Base-by-base conservation (phyloP, 2,888 invertebrate species). In the Sarcophaga variegata region DNA sequence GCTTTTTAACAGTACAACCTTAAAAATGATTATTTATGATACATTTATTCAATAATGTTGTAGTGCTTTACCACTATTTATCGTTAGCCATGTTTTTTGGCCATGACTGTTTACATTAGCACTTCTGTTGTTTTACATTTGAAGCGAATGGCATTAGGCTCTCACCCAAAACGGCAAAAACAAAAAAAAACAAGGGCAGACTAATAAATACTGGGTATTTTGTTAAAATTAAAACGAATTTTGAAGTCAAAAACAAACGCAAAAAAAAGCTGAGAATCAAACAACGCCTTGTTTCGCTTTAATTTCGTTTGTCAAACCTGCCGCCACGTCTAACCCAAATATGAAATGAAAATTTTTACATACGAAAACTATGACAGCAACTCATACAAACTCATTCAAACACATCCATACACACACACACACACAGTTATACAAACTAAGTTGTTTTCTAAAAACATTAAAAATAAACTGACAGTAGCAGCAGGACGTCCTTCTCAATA, bases 231-330 rank as follows among this genome's bases (percentile, higher is more conserved):
- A 49, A 49, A 22, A 66, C 49, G 76, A 64, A 75, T 63, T 69
- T 64, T 74, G 72, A 22, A 72, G 78, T 79, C 17, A 45, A 49
- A 86, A 79, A 76, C 37, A 66, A 71, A 77, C 59, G 37, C 64
- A 74, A 14, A 37, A 64, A 49, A 22, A n/a, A 64, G 75, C 59
- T 64, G 64, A 70, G n/a, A 78, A 60, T 74, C 71, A 70, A 83
- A 83, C 83, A 86, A 87, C 89, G 85, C 84, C 85, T 88, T 87
- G 82, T 88, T 88, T 87, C 70, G 81, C 75, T 83, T 79, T 83
- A 87, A 86, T 86, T 87, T 86, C 77, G 76, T 77, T 87, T 85
- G 76, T 76, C 78, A 82, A 81, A 77, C 71, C 71, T 80, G 76
- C 76, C 86, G 80, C 80, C 83, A 86, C 81, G 76, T 74, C 72